Conservation (phyloP, 2,797 vertebrate genomes). For the Dallia pectoralis region DNA sequence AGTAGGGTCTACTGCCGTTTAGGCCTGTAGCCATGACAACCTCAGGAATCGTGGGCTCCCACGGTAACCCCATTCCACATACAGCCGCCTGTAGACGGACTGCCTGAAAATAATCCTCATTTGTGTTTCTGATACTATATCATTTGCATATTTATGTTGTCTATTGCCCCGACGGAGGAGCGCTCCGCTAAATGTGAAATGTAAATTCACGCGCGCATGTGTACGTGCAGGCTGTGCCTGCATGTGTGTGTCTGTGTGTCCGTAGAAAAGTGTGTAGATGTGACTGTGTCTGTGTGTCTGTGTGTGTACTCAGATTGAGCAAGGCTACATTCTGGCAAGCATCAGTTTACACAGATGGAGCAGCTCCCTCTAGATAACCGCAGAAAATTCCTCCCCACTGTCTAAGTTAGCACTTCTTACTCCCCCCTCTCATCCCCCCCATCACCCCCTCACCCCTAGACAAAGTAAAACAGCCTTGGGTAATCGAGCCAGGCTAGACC, state of each 20-base stretch:
- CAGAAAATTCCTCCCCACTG: conserved; percentile 95
- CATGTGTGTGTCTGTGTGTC: background rate
- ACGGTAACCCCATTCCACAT: background rate
- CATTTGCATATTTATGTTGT: background rate
- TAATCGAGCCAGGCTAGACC: conserved; percentile 38
- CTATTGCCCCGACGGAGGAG: too few relatives aligned
- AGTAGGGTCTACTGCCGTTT: conserved; percentile 52
- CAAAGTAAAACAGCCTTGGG: conserved; percentile 47
- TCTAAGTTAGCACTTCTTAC: conserved; percentile 97
- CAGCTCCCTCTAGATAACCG: conserved; percentile 91
- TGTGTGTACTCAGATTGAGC: conserved; percentile 34
- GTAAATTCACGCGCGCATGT: too few relatives aligned
- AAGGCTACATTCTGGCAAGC: conserved; percentile 81
- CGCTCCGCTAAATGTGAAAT: too few relatives aligned
- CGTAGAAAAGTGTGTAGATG: background rate
- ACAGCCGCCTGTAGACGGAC: too few relatives aligned
- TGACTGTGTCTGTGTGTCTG: background rate
- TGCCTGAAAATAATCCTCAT: background rate
- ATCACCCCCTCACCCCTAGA: conserved; percentile 40
- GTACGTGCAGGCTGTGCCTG: too few relatives aligned
- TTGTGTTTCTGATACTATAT: background rate
- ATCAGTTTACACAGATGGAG: conserved; percentile 99
- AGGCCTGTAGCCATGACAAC: conserved; percentile 6
- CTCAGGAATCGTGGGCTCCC: conserved; percentile 9
- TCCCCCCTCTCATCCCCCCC: conserved; percentile 17